phyloP scores from a whole-genome alignment of 2,113 vertebrate genomes.

The Anolis sagrei region DNA sequence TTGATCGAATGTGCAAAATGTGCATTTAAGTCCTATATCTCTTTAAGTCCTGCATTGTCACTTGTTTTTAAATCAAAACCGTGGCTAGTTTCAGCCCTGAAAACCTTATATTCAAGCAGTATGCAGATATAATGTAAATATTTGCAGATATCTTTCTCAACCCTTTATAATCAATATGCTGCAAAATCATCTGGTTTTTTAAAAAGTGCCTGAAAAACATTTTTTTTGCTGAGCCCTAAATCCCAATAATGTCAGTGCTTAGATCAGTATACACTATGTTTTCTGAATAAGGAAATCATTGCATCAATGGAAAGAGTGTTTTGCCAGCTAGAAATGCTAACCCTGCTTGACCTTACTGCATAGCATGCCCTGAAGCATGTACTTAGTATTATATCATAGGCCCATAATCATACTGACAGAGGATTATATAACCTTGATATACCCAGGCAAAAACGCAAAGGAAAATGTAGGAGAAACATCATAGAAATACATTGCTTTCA shows the following conservation, averaged over 20 bases:
- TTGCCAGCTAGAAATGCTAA: conserved; percentile 27
- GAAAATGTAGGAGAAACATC: rapidly evolving
- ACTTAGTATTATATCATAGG: conserved; percentile 2
- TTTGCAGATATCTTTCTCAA: neutral
- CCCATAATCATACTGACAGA: conserved; percentile 17
- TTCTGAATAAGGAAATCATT: conserved; percentile 20
- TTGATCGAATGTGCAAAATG: too few relatives aligned
- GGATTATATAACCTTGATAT: neutral
- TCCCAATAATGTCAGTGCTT: conserved; percentile 25
- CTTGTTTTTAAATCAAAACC: neutral
- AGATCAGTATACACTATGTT: neutral
- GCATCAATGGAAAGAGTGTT: neutral
- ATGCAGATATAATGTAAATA: neutral
- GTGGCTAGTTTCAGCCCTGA: neutral
- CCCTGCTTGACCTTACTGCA: conserved; percentile 15
- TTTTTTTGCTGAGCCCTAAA: neutral
- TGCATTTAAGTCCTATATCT: neutral
- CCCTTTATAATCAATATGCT: too few relatives aligned
- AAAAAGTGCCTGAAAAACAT: neutral
- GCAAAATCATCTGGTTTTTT: too few relatives aligned
- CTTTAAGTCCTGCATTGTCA: neutral
- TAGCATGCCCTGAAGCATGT: neutral
- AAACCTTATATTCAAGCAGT: neutral
- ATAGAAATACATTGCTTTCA: neutral
- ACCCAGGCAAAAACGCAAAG: neutral